A percentile compares a stretch with the other conserved stretches of the same genome.
phyloP scores from a whole-genome alignment of 2,113 vertebrate genomes.

The Eulacestoma nigropectus region DNA sequence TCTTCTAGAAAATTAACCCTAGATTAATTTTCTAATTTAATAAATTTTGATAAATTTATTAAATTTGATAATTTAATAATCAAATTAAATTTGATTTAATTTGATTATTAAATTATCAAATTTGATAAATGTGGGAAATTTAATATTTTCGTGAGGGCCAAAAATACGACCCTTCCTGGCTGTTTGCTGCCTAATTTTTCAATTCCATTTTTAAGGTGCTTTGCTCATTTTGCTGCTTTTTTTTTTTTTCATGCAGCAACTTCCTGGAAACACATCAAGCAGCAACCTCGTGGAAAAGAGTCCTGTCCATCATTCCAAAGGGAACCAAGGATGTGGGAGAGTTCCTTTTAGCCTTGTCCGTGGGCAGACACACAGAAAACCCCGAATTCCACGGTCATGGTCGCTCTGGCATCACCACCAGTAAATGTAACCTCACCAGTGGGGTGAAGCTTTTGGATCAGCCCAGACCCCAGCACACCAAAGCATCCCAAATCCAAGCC shows the following conservation, averaged over 20 bases:
- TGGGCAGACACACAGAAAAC: background rate
- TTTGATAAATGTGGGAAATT: background rate
- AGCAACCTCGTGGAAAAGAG: background rate
- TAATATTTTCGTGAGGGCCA: background rate
- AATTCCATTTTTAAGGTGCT: background rate
- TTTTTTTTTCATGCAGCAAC: background rate
- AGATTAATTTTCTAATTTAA: too few relatives aligned
- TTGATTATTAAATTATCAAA: too few relatives aligned
- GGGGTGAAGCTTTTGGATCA: background rate
- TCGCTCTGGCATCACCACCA: accelerated
- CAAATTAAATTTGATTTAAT: too few relatives aligned
- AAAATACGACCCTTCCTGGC: background rate
- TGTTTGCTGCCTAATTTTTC: background rate
- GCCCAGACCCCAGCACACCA: background rate
- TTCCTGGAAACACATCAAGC: background rate
- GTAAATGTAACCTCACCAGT: accelerated
- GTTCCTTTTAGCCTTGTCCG: accelerated
- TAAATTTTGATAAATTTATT: too few relatives aligned
- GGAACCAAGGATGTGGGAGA: background rate
- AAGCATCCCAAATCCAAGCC: background rate
- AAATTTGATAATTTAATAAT: too few relatives aligned
- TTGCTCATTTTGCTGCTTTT: background rate
- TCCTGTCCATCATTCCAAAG: background rate
- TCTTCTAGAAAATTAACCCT: background rate
- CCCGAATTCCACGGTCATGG: accelerated